Conservation (phyloP, 2,888 invertebrate species). For the Cheilosia variabilis region DNA sequence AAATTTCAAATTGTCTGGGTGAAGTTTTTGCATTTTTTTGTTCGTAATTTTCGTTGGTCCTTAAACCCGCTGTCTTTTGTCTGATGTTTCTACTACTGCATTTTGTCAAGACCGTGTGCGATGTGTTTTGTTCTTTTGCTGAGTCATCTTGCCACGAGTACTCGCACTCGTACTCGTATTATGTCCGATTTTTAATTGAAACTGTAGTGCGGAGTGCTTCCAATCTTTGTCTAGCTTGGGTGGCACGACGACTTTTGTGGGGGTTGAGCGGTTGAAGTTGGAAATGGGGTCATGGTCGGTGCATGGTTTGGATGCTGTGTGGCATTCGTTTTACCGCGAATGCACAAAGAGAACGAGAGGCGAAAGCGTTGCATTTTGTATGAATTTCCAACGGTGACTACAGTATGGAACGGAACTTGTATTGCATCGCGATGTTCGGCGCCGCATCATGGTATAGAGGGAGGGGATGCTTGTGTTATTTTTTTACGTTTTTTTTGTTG, state of each 20-base stretch:
- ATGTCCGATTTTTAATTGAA: constrained; percentile 73
- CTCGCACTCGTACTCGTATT: constrained; percentile 9
- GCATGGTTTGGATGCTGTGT: constrained; percentile 48
- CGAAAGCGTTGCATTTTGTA: constrained; percentile 48
- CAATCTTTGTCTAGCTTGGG: constrained; percentile 37
- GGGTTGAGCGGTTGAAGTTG: constrained; percentile 12
- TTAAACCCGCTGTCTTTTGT: constrained; percentile 39
- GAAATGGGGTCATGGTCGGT: constrained; percentile 70
- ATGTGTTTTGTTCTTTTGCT: constrained; percentile 42
- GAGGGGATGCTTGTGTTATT: neutral
- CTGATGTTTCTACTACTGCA: constrained; percentile 14
- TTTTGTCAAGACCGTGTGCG: constrained; percentile 15
- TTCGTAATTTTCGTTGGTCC: neutral
- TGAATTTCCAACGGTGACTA: constrained; percentile 62
- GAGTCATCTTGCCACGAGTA: constrained; percentile 61
- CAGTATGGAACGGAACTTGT: constrained; percentile 19
- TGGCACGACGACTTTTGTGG: neutral
- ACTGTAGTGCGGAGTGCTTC: constrained; percentile 38
- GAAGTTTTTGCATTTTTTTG: constrained; percentile 22
- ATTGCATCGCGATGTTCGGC: neutral
- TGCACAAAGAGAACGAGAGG: constrained; percentile 41
- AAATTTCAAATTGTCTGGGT: constrained; percentile 73
- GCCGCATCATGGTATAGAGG: neutral
- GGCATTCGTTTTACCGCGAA: constrained; percentile 64
- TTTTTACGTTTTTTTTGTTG: constrained; percentile 11